Evolutionary conservation across 2,888 invertebrate species (phyloP), one percentile per base, ranked within the genome.

Genomic region (Drosophila diplacantha): DNA sequence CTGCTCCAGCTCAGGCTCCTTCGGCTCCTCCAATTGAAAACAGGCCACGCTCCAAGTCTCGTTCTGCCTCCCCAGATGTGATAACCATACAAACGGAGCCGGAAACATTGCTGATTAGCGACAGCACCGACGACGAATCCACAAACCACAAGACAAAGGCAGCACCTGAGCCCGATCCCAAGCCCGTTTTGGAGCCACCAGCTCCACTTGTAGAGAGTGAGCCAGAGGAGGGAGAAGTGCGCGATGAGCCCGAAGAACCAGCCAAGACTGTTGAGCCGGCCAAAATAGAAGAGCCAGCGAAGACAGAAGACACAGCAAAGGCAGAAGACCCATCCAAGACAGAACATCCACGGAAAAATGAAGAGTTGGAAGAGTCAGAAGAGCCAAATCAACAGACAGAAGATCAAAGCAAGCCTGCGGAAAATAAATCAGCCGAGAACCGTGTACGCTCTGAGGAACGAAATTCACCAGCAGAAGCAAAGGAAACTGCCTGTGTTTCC

Each of bases 31-130:
- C 54, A n/a, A 18, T 55, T 6, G 18, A 39, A 37, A n/a, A 24
- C 41, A 24, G 29, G 37, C 46, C 35, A 2, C 35, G 22, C 5
- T 47, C 37, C 31, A 63, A 51, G 8, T 84, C 85, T 5, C 83
- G 87, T 44, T 88, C 86, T 4, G 82, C 83, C 14, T 88, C 89
- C 2, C 88, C 88, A 3, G 89, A 89, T 76, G 86, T 89, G 3
- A 86, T 89, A 50, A 83, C 87, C 4, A 87, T 89, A 47, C 80
- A 86, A 41, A 71, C 84, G 0, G 87, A 85, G 66, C 87, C 89
- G 0, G 91, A 91, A 86, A 89, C 91, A 0, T 89, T 91, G 4
- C 90, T 90, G 22, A 91, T 92, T 29, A 85, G 83, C 55, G 88
- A 90, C 89, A 84, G 89, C 83, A 71, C 90, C 83, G 83, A 90